Evolutionary conservation across 1,140 invertebrate genomes (phyloP).

Genomic region (Macrobrachium rosenbergii): DNA sequence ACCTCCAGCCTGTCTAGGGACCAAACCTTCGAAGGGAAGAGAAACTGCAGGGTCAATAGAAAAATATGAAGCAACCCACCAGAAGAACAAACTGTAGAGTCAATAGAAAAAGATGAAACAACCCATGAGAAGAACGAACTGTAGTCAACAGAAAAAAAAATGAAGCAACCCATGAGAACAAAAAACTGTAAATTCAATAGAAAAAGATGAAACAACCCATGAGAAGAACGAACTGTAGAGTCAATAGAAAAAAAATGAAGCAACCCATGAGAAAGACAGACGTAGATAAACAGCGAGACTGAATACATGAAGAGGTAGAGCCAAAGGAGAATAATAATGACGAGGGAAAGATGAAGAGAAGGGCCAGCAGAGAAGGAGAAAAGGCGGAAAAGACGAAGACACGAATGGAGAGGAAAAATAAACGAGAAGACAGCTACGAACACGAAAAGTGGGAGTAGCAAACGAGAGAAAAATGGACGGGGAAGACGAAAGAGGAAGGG

Average conservation of each 20-base stretch:
- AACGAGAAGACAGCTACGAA: neutral
- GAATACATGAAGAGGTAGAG: neutral
- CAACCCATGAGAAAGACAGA: neutral
- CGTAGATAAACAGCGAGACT: neutral
- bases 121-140: no score
- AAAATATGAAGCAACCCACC: no score
- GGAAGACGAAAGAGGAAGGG: no score
- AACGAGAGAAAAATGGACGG: neutral
- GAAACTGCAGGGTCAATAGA: no score
- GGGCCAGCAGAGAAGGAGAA: neutral
- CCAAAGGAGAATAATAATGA: neutral
- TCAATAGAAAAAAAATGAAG: neutral
- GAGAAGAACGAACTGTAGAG: neutral
- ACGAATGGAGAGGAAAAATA: neutral
- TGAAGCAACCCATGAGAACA: no score
- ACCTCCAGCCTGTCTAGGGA: no score
- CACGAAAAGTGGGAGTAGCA: neutral
- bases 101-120: no score
- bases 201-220: neutral
- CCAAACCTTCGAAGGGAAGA: no score
- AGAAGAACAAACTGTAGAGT: no score
- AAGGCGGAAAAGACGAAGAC: no score
- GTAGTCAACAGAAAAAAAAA: no score
- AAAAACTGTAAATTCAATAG: no score
- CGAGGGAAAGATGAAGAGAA: neutral